Evolutionary conservation across 2,888 invertebrate genomes (phyloP).

Genomic region (Aricia artaxerxes): DNA sequence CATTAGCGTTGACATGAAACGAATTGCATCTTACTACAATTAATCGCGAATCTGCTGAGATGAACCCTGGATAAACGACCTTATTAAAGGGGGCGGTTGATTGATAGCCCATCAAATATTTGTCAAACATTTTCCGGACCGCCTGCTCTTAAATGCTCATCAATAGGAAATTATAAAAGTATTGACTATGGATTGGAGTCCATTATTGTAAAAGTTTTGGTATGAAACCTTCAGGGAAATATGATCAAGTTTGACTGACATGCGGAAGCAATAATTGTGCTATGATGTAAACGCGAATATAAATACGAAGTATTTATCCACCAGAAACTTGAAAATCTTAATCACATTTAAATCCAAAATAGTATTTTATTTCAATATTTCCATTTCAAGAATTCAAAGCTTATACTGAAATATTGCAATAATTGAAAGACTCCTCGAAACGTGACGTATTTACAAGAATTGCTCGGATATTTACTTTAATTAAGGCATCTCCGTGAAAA

Average conservation of each 20-base stretch:
- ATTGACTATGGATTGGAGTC: neutral
- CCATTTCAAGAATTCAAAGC: neutral
- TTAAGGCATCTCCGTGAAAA: conserved; percentile 36
- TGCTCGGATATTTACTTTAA: conserved; percentile 23
- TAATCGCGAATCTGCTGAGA: conserved; percentile 66
- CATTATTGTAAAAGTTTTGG: neutral
- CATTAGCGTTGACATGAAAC: conserved; percentile 49
- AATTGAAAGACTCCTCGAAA: neutral
- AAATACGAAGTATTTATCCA: neutral
- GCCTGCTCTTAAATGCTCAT: conserved; percentile 44
- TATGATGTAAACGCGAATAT: neutral
- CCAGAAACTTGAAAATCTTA: neutral
- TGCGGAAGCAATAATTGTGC: neutral
- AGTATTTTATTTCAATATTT: neutral
- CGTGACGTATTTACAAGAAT: conserved; percentile 17
- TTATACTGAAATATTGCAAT: conserved; percentile 11
- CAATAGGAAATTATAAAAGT: conserved; percentile 12
- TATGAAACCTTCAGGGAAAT: neutral
- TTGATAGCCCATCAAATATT: conserved; percentile 66
- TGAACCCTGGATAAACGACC: conserved; percentile 56
- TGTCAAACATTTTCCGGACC: conserved; percentile 64
- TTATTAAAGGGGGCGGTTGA: conserved; percentile 57
- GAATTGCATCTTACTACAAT: conserved; percentile 65
- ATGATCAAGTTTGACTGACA: conserved; percentile 3
- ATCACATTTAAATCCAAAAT: neutral